Percentiles rank a stretch among this genome's conserved stretches.
Conservation (phyloP, 2,888 invertebrate species). For the Idaea aversata region DNA sequence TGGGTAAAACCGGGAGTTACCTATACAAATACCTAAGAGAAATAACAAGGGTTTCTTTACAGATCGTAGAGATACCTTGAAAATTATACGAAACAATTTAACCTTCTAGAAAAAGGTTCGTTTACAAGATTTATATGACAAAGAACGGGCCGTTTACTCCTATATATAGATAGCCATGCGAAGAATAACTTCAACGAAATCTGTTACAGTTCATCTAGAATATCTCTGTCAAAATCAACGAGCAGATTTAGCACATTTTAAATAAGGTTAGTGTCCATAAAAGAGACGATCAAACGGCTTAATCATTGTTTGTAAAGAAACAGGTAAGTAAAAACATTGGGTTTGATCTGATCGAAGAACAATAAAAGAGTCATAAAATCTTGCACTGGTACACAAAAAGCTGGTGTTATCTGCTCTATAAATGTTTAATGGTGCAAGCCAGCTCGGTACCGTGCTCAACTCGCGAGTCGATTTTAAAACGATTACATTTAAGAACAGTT, state of each 20-base stretch:
- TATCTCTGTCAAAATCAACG: conserved; percentile 18
- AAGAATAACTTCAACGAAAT: conserved; percentile 4
- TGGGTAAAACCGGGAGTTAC: no score
- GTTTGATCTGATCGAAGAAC: conserved; percentile 60
- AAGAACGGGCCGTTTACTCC: not conserved
- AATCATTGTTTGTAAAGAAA: conserved; percentile 58
- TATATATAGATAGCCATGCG: no score
- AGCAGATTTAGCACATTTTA: conserved; percentile 10
- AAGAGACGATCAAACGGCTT: conserved; percentile 45
- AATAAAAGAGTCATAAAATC: conserved; percentile 72
- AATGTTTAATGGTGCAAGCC: conserved; percentile 70
- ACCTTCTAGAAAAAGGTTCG: not conserved
- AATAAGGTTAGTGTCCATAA: conserved; percentile 31
- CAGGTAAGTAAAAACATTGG: conserved; percentile 50
- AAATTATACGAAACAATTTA: conserved; percentile 10
- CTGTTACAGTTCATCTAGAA: conserved; percentile 9
- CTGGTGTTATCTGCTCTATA: conserved; percentile 69
- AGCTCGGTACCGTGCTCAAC: conserved; percentile 49
- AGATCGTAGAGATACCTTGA: not conserved
- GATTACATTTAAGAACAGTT: conserved; percentile 67
- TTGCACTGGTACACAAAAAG: conserved; percentile 66
- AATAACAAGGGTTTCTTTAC: no score
- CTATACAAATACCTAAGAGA: no score
- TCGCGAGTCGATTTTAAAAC: conserved; percentile 71
- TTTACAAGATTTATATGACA: not conserved